phyloP scores from a whole-genome alignment of 2,888 invertebrate genomes.

The Theodoxus fluviatilis region DNA sequence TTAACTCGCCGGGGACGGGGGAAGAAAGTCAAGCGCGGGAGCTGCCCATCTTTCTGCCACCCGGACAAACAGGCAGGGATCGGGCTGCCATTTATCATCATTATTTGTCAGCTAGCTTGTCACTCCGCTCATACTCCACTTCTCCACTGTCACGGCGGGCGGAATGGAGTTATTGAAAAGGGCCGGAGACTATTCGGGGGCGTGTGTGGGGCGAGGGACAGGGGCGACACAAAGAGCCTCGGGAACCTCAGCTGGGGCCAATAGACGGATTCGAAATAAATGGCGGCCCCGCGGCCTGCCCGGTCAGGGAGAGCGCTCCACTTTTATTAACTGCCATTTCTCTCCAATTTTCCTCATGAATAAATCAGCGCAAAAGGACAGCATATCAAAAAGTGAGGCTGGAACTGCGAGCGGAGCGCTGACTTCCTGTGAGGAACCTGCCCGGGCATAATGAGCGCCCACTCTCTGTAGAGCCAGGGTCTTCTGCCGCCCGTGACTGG shows the following conservation, averaged over 20 bases:
- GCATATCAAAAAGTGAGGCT: constrained; percentile 36
- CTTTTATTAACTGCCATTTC: constrained; percentile 39
- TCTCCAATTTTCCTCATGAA: constrained; percentile 34
- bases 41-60: constrained; percentile 32
- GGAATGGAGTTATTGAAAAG: constrained; percentile 31
- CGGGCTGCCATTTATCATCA: constrained; percentile 39
- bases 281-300: constrained; percentile 14
- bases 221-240: background rate
- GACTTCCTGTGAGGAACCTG: too few species aligned
- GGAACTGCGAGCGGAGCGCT: too few species aligned
- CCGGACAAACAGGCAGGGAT: constrained; percentile 33
- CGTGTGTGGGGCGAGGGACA: background rate
- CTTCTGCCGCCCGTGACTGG: too few species aligned
- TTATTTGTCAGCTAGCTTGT: constrained; percentile 40
- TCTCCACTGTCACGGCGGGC: constrained; percentile 15
- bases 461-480: too few species aligned
- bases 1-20: too few species aligned
- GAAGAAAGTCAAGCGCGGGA: constrained; percentile 31
- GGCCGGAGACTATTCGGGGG: constrained; percentile 14
- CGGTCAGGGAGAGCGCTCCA: constrained; percentile 19
- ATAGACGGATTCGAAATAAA: too few species aligned
- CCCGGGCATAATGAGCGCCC: too few species aligned
- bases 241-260: background rate
- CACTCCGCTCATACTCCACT: constrained; percentile 31
- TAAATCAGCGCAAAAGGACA: constrained; percentile 28